Base-by-base conservation (phyloP, 2,113 vertebrate genomes). In the Eira barbara region DNA sequence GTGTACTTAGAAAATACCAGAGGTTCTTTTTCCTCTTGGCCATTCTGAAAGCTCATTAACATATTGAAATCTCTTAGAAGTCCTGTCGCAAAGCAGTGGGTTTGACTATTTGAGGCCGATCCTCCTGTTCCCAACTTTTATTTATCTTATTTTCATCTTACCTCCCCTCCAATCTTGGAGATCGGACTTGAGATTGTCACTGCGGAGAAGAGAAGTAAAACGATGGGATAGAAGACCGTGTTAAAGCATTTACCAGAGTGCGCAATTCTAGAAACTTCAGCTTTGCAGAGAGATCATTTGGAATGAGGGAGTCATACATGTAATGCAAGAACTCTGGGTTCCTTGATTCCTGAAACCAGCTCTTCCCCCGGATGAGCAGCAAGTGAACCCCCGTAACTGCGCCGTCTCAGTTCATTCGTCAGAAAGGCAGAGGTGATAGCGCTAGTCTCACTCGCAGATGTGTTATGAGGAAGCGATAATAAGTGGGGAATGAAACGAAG, bases 371-470 rank as follows among this genome's bases (percentile, higher is more conserved):
- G 55, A 45, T 7, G 52, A 31, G 4, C 13, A 7, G 27, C 9
- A 7, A 12, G n/a, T 1, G 23, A 42, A 15, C 12, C 8, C 6
- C 34, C 42, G n/a, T 57, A 7, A 39, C 13, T 10, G 18, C 12
- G 36, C n/a, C 59, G 23, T n/a, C 29, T 69, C 25, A 14, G 36
- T 84, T 25, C 34, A 25, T 7, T 71, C n/a, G 31, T 27, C 25
- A 8, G 6, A 18, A 31, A 11, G 45, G 42, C 2, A 45, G 29
- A 21, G 20, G 76, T 12, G 0, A 17, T 0, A 1, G 29, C 31
- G 34, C 31, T 59, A 13, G 52, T 34, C 34, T n/a, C 49, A 29
- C 47, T 49, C 52, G n/a, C 59, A 78, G 12, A 20, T 23, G 23
- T 57, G 12, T 20, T 52, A 11, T 8, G 27, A 87, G n/a, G 29